A percentile compares a stretch with the other conserved stretches of the same genome.
Conservation (phyloP, 1,140 invertebrate species). For the Ctenoplectra terminalis region DNA sequence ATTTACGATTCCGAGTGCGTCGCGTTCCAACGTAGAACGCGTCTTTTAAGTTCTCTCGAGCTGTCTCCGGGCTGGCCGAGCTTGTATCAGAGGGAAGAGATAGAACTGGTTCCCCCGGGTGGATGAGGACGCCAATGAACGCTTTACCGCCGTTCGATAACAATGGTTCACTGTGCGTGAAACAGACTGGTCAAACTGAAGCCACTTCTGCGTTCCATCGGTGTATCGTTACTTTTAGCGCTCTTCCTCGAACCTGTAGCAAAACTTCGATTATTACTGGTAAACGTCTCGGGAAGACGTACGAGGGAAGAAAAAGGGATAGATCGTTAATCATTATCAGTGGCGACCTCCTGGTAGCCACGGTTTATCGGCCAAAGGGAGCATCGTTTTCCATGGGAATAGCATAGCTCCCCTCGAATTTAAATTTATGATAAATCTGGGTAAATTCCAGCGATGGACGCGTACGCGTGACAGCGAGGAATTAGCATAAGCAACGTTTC, state of each 20-base stretch:
- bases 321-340: conserved; percentile 37
- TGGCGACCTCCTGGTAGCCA: conserved; percentile 28
- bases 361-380: conserved; percentile 36
- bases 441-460: conserved; percentile 55
- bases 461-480: conserved; percentile 33
- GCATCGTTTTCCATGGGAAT: conserved; percentile 3
- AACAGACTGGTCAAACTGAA: conserved; percentile 46
- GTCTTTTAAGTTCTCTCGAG: conserved; percentile 25
- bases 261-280: conserved; percentile 31
- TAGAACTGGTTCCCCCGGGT: conserved; percentile 29
- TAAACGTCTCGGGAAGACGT: neutral
- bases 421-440: conserved; percentile 64
- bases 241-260: too few species aligned
- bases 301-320: neutral
- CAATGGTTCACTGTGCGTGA: conserved; percentile 64
- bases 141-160: conserved; percentile 57
- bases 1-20: conserved; percentile 65
- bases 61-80: neutral
- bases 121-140: conserved; percentile 60
- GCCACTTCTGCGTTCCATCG: conserved; percentile 35
- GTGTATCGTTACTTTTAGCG: neutral
- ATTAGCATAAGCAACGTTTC: conserved; percentile 38
- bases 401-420: conserved; percentile 22
- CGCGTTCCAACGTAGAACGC: conserved; percentile 60
- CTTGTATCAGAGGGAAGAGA: conserved; percentile 2